phyloP scores from a whole-genome alignment of 2,888 invertebrate species.

The Chironomus riparius region DNA sequence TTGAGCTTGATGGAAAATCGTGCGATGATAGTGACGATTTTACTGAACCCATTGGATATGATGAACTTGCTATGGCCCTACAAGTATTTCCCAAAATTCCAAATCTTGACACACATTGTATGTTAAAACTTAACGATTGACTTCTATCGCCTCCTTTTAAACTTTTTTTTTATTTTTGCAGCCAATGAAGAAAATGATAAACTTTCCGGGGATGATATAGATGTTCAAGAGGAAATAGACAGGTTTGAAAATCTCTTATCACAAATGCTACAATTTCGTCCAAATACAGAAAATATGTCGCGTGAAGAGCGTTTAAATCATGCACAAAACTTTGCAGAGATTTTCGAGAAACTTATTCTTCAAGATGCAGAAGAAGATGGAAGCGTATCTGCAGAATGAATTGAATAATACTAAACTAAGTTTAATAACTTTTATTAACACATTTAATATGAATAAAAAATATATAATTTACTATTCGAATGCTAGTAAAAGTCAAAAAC shows the following conservation, averaged over 20 bases:
- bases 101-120: neutral
- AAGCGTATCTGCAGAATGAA: neutral
- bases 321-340: slow-evolving; percentile 32
- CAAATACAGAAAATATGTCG: slow-evolving; percentile 31
- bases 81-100: slow-evolving; percentile 30
- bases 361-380: slow-evolving; percentile 1
- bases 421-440: too few species aligned
- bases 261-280: slow-evolving; percentile 32
- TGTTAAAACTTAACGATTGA: neutral
- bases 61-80: slow-evolving; percentile 32
- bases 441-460: too few species aligned
- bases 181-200: slow-evolving; percentile 10
- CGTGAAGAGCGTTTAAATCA: slow-evolving; percentile 32
- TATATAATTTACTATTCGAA: too few species aligned
- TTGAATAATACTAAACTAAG: neutral
- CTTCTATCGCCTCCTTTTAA: neutral
- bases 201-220: neutral
- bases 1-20: slow-evolving; percentile 32
- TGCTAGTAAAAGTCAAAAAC: neutral
- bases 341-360: slow-evolving; percentile 31
- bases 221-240: slow-evolving; percentile 31
- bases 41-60: slow-evolving; percentile 33
- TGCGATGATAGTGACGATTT: slow-evolving; percentile 30
- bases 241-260: slow-evolving; percentile 32
- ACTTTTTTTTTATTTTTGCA: neutral